A percentile compares a stretch with the other conserved stretches of the same genome.
Evolutionary conservation across 2,113 vertebrate genomes (phyloP).

Genomic region (Chiloscyllium plagiosum): DNA sequence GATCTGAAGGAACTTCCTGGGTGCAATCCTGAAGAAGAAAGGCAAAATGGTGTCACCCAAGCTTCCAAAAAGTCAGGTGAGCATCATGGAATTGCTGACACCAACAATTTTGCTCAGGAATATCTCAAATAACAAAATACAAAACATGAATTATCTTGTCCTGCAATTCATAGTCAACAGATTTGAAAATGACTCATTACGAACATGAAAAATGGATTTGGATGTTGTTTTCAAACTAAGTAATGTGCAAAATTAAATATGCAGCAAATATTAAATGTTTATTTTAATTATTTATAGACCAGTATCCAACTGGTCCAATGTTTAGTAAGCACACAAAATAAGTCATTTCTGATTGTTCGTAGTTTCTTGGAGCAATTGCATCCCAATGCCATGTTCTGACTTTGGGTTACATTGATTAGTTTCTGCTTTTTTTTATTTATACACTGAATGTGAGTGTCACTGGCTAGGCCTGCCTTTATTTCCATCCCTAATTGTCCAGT

Average conservation of each 20-base stretch:
- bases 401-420: not conserved
- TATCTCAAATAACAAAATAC: not conserved
- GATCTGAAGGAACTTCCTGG: constrained; percentile 36
- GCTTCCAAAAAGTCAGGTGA: constrained; percentile 35
- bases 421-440: no score
- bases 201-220: not conserved
- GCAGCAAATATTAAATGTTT: not conserved
- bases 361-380: not conserved
- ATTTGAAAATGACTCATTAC: not conserved
- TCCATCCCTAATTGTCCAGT: no score
- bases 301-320: not conserved
- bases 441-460: no score
- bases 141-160: not conserved
- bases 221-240: not conserved
- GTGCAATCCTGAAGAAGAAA: constrained; percentile 35
- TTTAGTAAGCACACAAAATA: not conserved
- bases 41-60: constrained; percentile 31
- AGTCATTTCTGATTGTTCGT: not conserved
- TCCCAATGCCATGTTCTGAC: not conserved
- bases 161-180: not conserved
- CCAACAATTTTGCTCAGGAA: not conserved
- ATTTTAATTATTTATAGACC: not conserved
- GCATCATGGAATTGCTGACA: not conserved
- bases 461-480: no score
- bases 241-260: not conserved